Evolutionary conservation across 2,797 vertebrate genomes (phyloP), one percentile per base, ranked within the genome.

Genomic region (Pseudotriccus pelzelni): DNA sequence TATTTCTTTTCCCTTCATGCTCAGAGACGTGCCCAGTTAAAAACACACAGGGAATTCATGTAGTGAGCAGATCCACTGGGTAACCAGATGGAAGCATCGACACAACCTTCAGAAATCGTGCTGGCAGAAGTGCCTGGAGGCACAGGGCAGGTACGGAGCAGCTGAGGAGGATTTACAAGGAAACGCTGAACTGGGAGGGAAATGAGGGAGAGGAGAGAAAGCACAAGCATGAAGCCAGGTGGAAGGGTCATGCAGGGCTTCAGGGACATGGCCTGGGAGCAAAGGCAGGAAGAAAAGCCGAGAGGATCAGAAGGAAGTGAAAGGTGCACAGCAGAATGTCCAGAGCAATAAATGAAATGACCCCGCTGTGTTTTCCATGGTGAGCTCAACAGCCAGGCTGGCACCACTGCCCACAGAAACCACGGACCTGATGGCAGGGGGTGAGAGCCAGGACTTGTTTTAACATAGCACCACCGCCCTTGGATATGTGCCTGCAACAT

Each of bases 51-150:
- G 12, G 23, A 58, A 88, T 75, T 34, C 36, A 6, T 0, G 1
- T 9, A 41, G 49, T 15, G 75, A 93, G 76, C 52, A 82, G 30
- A 83, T 77, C 53, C 9, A 3, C 17, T 50, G 66, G 36, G 75
- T 82, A 93, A 85, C 59, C 58, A 37, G 25, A 64, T 43, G 39
- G 86, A 81, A 96, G 28, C 52, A 92, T 77, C 0, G 0, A 77
- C 53, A 64, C 43, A 32, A 41, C 19, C 30, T 37, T 92, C 87
- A 53, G 55, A 89, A 90, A 55, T 11, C 39, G 34, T 58, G 41
- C 62, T 88, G 93, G 73, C 91, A 95, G 96, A 87, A 88, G 41
- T 41, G 70, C 72, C 90, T 83, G 75, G 46, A 95, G 89, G 49
- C 59, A 46, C 17, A 49, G 50, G 69, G 56, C 87, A 88, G 84